These are phyloP conservation scores for Rallus crepitans DNA, from an alignment of 2,797 vertebrate genomes.

Conservation along the genomic window DNA sequence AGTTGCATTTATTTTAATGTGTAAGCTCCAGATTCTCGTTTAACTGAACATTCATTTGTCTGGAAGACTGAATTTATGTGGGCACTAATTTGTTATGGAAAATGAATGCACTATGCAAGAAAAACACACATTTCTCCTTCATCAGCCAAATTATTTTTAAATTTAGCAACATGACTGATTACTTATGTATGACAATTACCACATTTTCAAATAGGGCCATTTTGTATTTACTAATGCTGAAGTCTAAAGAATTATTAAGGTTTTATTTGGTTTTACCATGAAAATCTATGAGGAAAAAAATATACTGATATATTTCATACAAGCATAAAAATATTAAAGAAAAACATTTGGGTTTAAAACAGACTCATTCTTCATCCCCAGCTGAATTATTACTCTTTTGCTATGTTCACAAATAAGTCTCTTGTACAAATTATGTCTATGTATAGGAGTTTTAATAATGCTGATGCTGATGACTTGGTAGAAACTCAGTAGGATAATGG, in stretches of 20 bases:
- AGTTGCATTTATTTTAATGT: not conserved
- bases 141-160: slow-evolving; percentile 30
- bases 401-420: not conserved
- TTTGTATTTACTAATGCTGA: not conserved
- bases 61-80: slow-evolving; percentile 54
- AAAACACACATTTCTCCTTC: slow-evolving; percentile 40
- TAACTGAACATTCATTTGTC: slow-evolving; percentile 42
- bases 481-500: not conserved
- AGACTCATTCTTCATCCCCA: not conserved
- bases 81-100: slow-evolving; percentile 36
- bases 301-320: not conserved
- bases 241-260: not conserved
- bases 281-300: not conserved
- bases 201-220: not conserved
- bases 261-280: not conserved
- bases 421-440: not conserved
- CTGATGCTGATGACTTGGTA: not conserved
- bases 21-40: not conserved
- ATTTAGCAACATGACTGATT: slow-evolving; percentile 29
- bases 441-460: not conserved
- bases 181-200: not conserved
- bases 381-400: not conserved
- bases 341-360: not conserved
- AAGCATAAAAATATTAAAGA: not conserved
- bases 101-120: slow-evolving; percentile 28